Evolutionary conservation across 2,797 vertebrate species (phyloP).

Genomic region (Spondyliosoma cantharus): DNA sequence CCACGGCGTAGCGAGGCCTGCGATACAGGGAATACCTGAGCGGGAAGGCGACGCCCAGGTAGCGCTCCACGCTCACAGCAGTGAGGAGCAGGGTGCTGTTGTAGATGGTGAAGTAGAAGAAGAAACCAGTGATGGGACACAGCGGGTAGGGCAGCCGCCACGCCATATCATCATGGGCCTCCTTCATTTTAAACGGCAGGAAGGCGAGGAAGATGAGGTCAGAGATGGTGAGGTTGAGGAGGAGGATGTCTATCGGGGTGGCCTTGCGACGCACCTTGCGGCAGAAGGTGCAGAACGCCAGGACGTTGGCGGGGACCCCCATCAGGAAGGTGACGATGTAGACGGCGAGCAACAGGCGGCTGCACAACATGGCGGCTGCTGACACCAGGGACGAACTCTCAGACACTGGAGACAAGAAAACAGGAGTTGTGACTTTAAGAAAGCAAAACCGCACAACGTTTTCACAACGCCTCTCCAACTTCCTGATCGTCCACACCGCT

Average conservation of each 20-base stretch:
- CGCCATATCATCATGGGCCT: slow-evolving; percentile 76
- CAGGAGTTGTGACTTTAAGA: background rate
- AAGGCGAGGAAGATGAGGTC: slow-evolving; percentile 89
- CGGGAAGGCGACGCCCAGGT: slow-evolving; percentile 89
- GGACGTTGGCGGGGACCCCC: slow-evolving; percentile 88
- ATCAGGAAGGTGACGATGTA: slow-evolving; percentile 87
- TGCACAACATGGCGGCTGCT: slow-evolving; percentile 56
- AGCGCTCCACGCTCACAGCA: slow-evolving; percentile 89
- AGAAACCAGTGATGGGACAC: slow-evolving; percentile 85
- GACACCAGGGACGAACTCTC: background rate
- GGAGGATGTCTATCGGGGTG: slow-evolving; percentile 85
- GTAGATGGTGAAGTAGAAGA: slow-evolving; percentile 93
- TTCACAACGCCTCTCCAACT: too few species aligned
- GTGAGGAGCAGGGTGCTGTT: slow-evolving; percentile 91
- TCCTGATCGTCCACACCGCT: too few species aligned
- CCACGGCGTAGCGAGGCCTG: slow-evolving; percentile 77
- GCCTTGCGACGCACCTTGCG: slow-evolving; percentile 80
- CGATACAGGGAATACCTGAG: slow-evolving; percentile 85
- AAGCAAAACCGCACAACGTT: too few species aligned
- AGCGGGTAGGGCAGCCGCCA: slow-evolving; percentile 82
- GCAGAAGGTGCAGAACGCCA: slow-evolving; percentile 85
- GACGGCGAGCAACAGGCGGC: slow-evolving; percentile 72
- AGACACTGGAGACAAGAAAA: slow-evolving; percentile 26
- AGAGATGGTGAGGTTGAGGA: slow-evolving; percentile 90
- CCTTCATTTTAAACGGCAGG: slow-evolving; percentile 89